phyloP scores from a whole-genome alignment of 2,888 invertebrate genomes.

The Punctoribates punctum region DNA sequence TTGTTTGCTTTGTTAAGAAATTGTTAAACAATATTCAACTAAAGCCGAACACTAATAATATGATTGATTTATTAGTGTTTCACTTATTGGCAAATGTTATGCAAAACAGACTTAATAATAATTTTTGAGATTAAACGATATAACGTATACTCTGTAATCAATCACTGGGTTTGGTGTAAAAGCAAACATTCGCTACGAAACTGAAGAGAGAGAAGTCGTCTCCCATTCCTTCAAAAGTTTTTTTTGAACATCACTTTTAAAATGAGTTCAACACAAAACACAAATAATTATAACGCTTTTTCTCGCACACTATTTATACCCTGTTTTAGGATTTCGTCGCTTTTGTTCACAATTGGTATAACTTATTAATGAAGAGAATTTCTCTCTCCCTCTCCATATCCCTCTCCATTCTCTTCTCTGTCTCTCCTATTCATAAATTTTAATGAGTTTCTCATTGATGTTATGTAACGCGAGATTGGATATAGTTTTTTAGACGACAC shows the following conservation, averaged over 20 bases:
- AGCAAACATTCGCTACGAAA: background rate
- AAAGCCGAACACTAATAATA: background rate
- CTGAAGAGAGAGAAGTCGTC: too few species aligned
- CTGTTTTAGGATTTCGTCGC: too few species aligned
- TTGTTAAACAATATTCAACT: background rate
- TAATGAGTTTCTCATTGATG: constrained; percentile 1
- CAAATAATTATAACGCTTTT: background rate
- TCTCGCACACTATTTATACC: background rate
- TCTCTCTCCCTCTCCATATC: too few species aligned
- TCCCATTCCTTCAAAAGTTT: too few species aligned
- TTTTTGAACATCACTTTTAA: background rate
- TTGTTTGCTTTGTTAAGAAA: background rate
- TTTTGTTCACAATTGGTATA: background rate
- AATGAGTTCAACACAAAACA: background rate
- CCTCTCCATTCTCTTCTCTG: too few species aligned
- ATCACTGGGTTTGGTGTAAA: background rate
- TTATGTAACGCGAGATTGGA: constrained; percentile 1
- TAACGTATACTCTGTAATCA: background rate
- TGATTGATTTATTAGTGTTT: background rate
- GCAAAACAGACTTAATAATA: background rate
- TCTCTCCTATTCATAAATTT: constrained; percentile 1
- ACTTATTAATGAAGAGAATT: too few species aligned
- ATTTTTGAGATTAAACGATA: background rate
- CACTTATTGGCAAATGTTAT: background rate
- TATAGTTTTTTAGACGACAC: background rate